Conservation (phyloP, 2,113 vertebrate genomes). For the Heterotilapia buettikoferi region DNA sequence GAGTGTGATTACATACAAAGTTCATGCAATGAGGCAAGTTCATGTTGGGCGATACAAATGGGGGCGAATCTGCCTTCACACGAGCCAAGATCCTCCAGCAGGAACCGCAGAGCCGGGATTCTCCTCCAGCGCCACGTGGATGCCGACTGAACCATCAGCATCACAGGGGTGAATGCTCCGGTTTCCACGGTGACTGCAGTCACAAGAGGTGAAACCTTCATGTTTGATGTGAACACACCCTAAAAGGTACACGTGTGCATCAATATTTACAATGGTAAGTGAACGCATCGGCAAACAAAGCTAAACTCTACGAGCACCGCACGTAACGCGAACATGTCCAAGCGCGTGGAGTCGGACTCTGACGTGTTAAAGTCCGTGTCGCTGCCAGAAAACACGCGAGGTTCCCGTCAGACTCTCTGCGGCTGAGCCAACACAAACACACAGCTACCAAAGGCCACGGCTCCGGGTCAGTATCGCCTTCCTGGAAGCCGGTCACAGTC, state of each 20-base stretch:
- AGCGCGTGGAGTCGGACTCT: background rate
- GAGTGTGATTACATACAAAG: background rate
- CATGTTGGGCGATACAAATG: background rate
- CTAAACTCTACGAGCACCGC: background rate
- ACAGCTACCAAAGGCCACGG: background rate
- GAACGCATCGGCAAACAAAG: background rate
- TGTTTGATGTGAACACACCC: background rate
- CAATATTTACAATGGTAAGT: background rate
- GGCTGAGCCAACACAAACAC: background rate
- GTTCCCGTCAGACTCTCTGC: background rate
- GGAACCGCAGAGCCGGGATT: accelerated
- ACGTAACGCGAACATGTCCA: background rate
- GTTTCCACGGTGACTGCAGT: background rate
- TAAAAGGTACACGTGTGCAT: background rate
- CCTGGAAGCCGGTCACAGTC: background rate
- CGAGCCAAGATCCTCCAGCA: background rate
- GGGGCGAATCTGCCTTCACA: background rate
- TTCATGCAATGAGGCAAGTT: background rate
- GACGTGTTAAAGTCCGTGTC: background rate
- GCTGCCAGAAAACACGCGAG: background rate
- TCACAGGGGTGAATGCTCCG: background rate
- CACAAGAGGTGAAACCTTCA: accelerated
- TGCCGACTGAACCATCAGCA: background rate
- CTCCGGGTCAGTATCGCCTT: background rate
- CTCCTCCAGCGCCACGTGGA: background rate